Evolutionary conservation across 2,888 invertebrate genomes (phyloP), one percentile per base, ranked within the genome.

Genomic region (Phanerotoma sp.): DNA sequence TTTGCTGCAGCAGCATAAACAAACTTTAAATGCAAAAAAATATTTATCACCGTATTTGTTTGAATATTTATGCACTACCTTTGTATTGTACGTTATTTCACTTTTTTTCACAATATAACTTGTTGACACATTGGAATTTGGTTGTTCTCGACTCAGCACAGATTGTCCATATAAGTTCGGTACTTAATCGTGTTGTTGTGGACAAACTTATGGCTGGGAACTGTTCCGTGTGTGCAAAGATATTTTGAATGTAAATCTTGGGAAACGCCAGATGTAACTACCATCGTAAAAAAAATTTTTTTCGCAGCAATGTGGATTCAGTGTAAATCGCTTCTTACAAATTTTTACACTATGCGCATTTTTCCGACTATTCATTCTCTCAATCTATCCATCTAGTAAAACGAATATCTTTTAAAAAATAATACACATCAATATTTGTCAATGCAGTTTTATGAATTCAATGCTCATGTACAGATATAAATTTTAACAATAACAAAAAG

Each of bases 191-290:
- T 55, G 41, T 54, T 51, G 40, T 22, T 20, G 41, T 25, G 30
- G 21, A 45, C 41, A 30, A 50, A 35, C 35, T 45, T 45, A 21
- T 51, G 32, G 41, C 28, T 28, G 33, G 28, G 37, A 35, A 46
- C 49, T 47, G 16, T 42, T 42, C 33, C 46, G 50, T 49, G 53
- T 63, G 56, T 60, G 37, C 20, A 54, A 47, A 54, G 58, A 44
- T 53, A 61, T 63, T 62, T 64, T 60, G 58, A 56, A 61, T 61
- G 64, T 60, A 61, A 50, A 60, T 51, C 38, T 18, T 38, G 38
- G 18, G 40, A 21, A 18, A 9, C 37, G 18, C 25, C 25, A 25
- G 25, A 25, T 25, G 15, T 18, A 38, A 25, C 5, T 25, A 9
- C 25, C 25, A 7, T 25, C n/a, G n/a, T n/a, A n/a, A n/a, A 18